These are phyloP conservation scores for Ophioninae sp. DNA, from an alignment of 2,888 invertebrate genomes.

Conservation along the genomic window DNA sequence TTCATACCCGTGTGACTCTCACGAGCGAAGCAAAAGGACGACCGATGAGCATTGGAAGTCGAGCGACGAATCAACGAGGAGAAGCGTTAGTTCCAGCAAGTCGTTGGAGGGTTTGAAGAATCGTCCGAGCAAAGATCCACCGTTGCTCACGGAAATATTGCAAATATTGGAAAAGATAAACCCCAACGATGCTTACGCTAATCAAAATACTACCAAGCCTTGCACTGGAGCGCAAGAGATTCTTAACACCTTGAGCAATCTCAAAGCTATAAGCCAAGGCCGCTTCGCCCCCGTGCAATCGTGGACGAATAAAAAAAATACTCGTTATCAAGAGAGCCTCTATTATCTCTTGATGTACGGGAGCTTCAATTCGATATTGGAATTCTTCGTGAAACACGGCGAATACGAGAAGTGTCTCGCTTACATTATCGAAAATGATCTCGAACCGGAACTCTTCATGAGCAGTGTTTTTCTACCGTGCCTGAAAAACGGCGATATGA, in stretches of 20 bases:
- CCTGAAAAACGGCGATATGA: conserved; percentile 85
- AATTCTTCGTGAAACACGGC: conserved; percentile 89
- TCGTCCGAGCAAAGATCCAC: conserved; percentile 85
- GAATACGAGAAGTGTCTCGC: conserved; percentile 86
- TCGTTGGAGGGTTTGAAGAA: conserved; percentile 65
- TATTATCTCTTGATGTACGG: conserved; percentile 92
- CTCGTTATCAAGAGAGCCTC: conserved; percentile 87
- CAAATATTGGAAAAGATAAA: conserved; percentile 84
- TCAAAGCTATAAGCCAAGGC: conserved; percentile 80
- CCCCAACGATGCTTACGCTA: conserved; percentile 66
- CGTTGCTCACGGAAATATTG: conserved; percentile 87
- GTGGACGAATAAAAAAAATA: conserved; percentile 54
- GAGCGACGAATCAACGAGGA: conserved; percentile 48
- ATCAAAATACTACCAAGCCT: conserved; percentile 67
- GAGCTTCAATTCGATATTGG: conserved; percentile 87
- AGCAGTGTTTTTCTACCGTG: conserved; percentile 88
- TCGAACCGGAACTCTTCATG: conserved; percentile 87
- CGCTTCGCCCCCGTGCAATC: conserved; percentile 72
- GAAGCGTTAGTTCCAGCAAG: conserved; percentile 73
- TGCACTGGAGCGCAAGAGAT: conserved; percentile 79
- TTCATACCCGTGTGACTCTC: conserved; percentile 69
- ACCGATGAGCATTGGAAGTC: conserved; percentile 17
- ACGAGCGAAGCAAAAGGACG: conserved; percentile 21
- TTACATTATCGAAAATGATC: conserved; percentile 86
- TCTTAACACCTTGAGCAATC: conserved; percentile 80